Conservation (phyloP, 37 sponge, comb jelly and placozoan species). For the Tethya wilhelma region DNA sequence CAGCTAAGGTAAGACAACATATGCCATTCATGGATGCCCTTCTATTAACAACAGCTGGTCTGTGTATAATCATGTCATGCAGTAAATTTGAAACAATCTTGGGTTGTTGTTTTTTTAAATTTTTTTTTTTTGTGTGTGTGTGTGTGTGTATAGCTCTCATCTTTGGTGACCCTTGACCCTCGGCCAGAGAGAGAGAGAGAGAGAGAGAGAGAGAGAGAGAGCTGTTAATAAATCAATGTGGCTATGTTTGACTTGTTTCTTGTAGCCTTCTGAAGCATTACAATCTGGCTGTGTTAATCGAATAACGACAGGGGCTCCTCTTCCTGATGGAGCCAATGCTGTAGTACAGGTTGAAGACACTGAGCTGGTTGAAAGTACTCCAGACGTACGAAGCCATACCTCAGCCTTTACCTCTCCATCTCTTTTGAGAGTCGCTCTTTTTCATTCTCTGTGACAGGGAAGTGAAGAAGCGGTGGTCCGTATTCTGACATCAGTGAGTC, state of each 20-base stretch:
- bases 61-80: background rate
- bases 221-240: too few species aligned
- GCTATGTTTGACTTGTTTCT: too few species aligned
- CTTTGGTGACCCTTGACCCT: conserved; percentile 60
- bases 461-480: conserved; percentile 55
- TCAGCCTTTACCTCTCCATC: too few species aligned
- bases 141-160: conserved; percentile 32
- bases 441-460: conserved; percentile 46
- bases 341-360: conserved; percentile 99
- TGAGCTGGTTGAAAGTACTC: conserved; percentile 75
- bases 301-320: conserved; percentile 91
- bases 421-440: too few species aligned
- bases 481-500: conserved; percentile 50
- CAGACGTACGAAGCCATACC: conserved; percentile 91
- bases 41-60: background rate
- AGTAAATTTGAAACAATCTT: background rate
- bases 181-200: conserved; percentile 71
- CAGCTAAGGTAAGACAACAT: conserved; percentile 16
- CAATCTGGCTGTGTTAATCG: conserved; percentile 69
- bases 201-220: background rate
- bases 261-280: too few species aligned
- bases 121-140: background rate
- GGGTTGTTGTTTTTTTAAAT: background rate
- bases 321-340: conserved; percentile 97
- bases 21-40: background rate